Evolutionary conservation across 37 sponge, comb jelly and placozoan genomes (phyloP).

Genomic region (Amphimedon queenslandica): DNA sequence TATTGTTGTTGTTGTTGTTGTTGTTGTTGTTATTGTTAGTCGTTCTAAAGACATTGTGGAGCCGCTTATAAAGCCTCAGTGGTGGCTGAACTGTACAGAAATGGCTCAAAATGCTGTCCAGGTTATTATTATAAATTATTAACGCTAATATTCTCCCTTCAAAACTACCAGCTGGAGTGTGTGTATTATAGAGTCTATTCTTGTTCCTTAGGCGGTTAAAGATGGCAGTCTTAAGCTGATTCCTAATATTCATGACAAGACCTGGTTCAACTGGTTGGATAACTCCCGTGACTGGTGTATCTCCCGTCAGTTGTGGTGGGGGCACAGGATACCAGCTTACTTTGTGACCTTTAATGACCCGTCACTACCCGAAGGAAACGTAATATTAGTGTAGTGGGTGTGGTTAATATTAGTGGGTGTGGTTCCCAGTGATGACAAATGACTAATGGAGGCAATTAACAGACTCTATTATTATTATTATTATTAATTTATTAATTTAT

Average conservation of each 20-base stretch:
- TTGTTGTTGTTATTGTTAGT: slow-evolving; percentile 14
- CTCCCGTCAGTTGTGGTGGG: slow-evolving; percentile 99
- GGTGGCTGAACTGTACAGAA: slow-evolving; percentile 84
- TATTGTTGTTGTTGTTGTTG: neutral
- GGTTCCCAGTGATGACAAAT: slow-evolving; percentile 4
- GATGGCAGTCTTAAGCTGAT: slow-evolving; percentile 74
- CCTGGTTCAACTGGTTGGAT: slow-evolving; percentile 90
- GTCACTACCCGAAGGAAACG: slow-evolving; percentile 45
- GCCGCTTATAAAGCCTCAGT: slow-evolving; percentile 98
- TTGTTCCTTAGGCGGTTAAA: slow-evolving; percentile 71
- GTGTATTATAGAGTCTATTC: neutral
- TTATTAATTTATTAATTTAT: neutral
- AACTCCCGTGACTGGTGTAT: slow-evolving; percentile 95
- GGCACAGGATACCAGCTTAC: slow-evolving; percentile 98
- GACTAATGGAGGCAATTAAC: neutral
- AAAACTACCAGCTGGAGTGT: neutral
- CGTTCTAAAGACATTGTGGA: slow-evolving; percentile 97
- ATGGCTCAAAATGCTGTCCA: slow-evolving; percentile 81
- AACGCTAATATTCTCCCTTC: neutral
- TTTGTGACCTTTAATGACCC: slow-evolving; percentile 66
- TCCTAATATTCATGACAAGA: slow-evolving; percentile 84
- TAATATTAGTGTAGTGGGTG: slow-evolving; percentile 21
- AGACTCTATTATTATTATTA: too few relatives aligned
- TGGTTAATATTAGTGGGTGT: neutral
- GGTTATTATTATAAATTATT: slow-evolving; percentile 29